Evolutionary conservation across 2,797 vertebrate species (phyloP).

Genomic region (Mormyrops boulengeri): DNA sequence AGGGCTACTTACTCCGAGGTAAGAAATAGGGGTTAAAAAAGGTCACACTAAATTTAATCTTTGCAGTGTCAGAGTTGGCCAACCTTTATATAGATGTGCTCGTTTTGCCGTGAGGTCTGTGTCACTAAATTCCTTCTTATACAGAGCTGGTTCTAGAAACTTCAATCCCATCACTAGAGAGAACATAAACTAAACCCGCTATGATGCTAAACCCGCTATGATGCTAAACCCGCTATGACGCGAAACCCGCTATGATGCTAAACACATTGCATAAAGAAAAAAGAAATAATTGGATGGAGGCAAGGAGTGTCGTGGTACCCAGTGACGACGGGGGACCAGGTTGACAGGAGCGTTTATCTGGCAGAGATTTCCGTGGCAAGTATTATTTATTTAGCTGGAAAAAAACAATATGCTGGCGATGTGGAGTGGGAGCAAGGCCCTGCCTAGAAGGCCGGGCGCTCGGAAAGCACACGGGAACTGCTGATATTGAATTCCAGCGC

Average conservation of each 20-base stretch:
- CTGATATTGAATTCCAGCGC: conserved; percentile 13
- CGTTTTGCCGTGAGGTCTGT: not conserved
- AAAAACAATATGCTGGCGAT: conserved; percentile 7
- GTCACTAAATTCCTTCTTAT: not conserved
- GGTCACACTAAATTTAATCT: not conserved
- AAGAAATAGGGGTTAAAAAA: not conserved
- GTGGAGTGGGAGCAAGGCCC: not conserved
- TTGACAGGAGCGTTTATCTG: not conserved
- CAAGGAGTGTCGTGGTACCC: not conserved
- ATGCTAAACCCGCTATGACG: not conserved
- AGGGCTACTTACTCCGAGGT: not conserved
- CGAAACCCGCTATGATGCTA: not conserved
- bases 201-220: not conserved
- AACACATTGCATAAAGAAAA: not conserved
- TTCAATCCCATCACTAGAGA: not conserved
- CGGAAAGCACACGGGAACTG: not conserved
- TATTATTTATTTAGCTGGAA: conserved; percentile 16
- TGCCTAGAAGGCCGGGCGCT: conserved; percentile 1
- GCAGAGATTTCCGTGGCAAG: not conserved
- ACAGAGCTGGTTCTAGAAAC: not conserved
- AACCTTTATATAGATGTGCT: not conserved
- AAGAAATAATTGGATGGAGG: not conserved
- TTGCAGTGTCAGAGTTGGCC: not conserved
- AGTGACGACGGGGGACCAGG: not conserved
- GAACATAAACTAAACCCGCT: not conserved